Percentiles rank a stretch among this genome's conserved stretches.
Conservation (phyloP, 2,113 vertebrate species). For the Prolemur simus region DNA sequence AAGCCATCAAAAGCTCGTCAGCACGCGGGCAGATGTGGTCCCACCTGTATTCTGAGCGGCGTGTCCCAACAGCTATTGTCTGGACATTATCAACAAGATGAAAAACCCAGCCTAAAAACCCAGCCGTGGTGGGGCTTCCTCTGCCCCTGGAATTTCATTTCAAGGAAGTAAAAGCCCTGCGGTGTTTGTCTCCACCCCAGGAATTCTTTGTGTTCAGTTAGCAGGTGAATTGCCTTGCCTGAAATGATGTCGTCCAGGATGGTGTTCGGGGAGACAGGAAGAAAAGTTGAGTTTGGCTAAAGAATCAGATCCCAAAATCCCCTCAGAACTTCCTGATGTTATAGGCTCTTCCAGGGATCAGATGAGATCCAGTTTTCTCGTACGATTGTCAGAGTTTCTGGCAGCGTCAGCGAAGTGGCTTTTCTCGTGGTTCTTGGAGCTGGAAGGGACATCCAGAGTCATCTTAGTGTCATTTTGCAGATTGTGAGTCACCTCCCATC, state of each 20-base stretch:
- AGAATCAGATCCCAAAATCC: conserved; percentile 21
- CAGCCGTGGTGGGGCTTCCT: background rate
- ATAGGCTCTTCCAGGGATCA: background rate
- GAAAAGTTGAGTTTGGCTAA: conserved; percentile 20
- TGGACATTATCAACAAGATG: background rate
- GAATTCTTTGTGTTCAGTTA: background rate
- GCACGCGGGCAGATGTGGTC: background rate
- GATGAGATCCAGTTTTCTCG: conserved; percentile 14
- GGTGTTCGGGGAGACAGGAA: background rate
- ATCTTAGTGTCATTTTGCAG: background rate
- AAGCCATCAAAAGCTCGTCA: background rate
- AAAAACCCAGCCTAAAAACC: background rate
- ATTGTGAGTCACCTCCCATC: background rate
- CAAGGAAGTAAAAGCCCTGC: background rate
- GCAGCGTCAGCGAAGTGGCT: background rate
- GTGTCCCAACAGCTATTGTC: background rate
- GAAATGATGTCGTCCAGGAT: background rate
- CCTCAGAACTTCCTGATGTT: background rate
- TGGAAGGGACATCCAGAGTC: background rate
- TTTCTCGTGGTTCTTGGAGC: conserved; percentile 19
- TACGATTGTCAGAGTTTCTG: conserved; percentile 4
- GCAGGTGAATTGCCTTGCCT: background rate
- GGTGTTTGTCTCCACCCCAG: background rate
- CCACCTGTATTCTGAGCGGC: background rate
- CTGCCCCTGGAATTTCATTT: background rate